A percentile compares a stretch with the other conserved stretches of the same genome.
Evolutionary conservation across 1,140 invertebrate genomes (phyloP).

Genomic region (Trichogramma pretiosum): DNA sequence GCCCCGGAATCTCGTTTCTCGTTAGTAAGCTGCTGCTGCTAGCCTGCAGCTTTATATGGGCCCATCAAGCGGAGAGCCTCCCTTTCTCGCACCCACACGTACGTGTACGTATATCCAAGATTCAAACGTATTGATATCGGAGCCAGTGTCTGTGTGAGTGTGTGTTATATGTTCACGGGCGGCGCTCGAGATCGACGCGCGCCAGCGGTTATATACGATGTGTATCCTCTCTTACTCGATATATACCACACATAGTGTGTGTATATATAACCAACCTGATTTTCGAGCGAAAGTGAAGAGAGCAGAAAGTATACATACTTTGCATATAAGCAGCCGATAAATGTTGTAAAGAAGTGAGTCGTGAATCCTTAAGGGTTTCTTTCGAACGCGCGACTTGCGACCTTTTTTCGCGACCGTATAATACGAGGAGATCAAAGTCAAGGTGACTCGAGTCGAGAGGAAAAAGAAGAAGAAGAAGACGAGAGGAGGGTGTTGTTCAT

Average conservation of each 20-base stretch:
- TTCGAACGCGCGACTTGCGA: not conserved
- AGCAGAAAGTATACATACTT: too few relatives aligned
- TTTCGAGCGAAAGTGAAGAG: constrained; percentile 12
- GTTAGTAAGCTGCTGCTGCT: constrained; percentile 23
- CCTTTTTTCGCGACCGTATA: not conserved
- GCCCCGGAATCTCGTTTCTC: constrained; percentile 32
- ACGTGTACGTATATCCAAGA: too few relatives aligned
- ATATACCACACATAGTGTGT: too few relatives aligned
- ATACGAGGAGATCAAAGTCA: not conserved
- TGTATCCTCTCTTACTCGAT: not conserved
- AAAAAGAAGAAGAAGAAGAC: too few relatives aligned
- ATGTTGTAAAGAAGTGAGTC: not conserved
- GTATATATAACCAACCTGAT: too few relatives aligned
- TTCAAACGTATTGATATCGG: constrained; percentile 29
- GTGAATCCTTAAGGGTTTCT: constrained; percentile 1
- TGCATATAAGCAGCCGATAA: constrained; percentile 12
- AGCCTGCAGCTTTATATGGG: too few relatives aligned
- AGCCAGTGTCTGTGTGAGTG: too few relatives aligned
- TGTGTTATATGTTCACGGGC: constrained; percentile 6
- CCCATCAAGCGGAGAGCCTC: constrained; percentile 6
- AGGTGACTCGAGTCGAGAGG: not conserved
- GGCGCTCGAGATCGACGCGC: constrained; percentile 8
- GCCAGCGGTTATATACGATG: not conserved
- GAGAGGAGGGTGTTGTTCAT: too few relatives aligned
- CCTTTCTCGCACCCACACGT: constrained; percentile 10